Evolutionary conservation across 2,113 vertebrate species (phyloP).

Genomic region (Indicator indicator): DNA sequence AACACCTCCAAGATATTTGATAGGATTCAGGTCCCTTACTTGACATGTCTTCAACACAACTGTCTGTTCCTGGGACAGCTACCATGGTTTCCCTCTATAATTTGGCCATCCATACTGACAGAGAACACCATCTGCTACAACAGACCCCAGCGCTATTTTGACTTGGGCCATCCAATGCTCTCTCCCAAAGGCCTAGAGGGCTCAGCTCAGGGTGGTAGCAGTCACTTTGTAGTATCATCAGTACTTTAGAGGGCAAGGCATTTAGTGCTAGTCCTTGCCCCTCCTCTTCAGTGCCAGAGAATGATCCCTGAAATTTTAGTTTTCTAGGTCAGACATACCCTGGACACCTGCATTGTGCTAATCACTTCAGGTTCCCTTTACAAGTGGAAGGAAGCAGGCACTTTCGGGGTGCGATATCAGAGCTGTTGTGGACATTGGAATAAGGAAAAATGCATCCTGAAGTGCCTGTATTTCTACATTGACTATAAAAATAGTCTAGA

Average conservation of each 20-base stretch:
- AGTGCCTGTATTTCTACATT: neutral
- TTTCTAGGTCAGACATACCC: neutral
- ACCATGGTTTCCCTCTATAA: neutral
- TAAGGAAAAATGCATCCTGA: constrained; percentile 17
- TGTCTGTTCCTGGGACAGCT: neutral
- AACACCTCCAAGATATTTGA: neutral
- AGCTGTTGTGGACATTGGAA: neutral
- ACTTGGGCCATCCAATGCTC: neutral
- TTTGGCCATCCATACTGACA: neutral
- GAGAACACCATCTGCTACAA: neutral
- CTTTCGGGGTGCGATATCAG: neutral
- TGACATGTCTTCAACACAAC: neutral
- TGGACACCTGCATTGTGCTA: neutral
- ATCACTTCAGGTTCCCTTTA: neutral
- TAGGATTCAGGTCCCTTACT: neutral
- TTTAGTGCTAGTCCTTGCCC: neutral
- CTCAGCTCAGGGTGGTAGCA: neutral
- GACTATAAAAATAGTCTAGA: constrained; percentile 29
- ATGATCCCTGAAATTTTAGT: neutral
- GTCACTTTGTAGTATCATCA: neutral
- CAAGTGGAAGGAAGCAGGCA: neutral
- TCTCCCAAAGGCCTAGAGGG: neutral
- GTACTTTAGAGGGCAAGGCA: neutral
- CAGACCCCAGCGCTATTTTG: neutral
- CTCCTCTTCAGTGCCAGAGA: neutral